These are phyloP conservation scores for Poecile montanus DNA, from an alignment of 2,797 vertebrate genomes.

Conservation along the genomic window DNA sequence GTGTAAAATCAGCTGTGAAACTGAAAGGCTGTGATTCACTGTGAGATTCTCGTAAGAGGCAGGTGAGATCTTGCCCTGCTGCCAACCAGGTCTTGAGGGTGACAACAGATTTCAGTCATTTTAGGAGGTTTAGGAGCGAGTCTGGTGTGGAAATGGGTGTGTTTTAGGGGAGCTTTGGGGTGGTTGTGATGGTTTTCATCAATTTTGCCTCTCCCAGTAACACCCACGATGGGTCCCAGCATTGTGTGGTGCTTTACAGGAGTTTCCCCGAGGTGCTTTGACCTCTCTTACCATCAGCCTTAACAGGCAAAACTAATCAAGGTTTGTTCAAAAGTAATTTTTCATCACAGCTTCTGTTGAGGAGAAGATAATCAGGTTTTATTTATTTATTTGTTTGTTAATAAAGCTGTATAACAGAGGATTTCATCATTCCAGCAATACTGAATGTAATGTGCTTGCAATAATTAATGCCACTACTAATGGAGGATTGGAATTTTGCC, in stretches of 20 bases:
- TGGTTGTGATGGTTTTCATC: background rate
- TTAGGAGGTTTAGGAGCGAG: background rate
- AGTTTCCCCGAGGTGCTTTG: background rate
- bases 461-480: conserved; percentile 58
- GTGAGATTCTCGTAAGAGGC: background rate
- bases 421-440: background rate
- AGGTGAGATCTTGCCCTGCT: background rate
- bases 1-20: background rate
- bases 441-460: conserved; percentile 10
- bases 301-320: background rate
- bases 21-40: background rate
- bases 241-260: background rate
- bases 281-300: background rate
- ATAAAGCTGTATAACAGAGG: conserved; percentile 12
- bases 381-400: background rate
- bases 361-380: background rate
- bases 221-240: background rate
- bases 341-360: background rate
- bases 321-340: background rate
- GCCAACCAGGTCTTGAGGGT: background rate
- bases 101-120: background rate
- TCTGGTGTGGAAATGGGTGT: background rate
- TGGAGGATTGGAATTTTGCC: conserved; percentile 53
- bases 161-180: background rate
- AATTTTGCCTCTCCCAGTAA: no score